Percentiles rank a stretch among this genome's conserved stretches.
Evolutionary conservation across 2,113 vertebrate species (phyloP).

Genomic region (Vicugna pacos): DNA sequence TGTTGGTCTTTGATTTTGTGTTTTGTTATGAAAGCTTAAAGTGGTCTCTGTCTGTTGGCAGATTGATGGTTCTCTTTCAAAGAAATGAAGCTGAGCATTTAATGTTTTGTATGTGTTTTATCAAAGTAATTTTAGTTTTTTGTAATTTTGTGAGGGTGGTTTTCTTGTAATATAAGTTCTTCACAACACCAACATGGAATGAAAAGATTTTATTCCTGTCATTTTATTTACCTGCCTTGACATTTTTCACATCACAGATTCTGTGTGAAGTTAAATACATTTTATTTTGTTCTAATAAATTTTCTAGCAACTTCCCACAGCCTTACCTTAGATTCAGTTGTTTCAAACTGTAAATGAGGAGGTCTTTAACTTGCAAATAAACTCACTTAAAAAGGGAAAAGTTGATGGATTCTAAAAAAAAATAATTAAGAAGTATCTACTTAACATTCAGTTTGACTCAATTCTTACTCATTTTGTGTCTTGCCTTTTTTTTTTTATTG

Average conservation of each 20-base stretch:
- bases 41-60: constrained; percentile 71
- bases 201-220: constrained; percentile 36
- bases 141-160: constrained; percentile 50
- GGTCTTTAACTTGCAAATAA: constrained; percentile 62
- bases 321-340: constrained; percentile 26
- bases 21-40: constrained; percentile 68
- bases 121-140: constrained; percentile 48
- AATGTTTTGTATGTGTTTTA: constrained; percentile 36
- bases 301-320: constrained; percentile 43
- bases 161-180: constrained; percentile 51
- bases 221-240: constrained; percentile 46
- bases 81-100: neutral
- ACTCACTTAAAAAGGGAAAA: constrained; percentile 44
- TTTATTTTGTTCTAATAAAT: constrained; percentile 56
- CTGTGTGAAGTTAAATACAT: constrained; percentile 38
- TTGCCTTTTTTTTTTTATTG: constrained; percentile 14
- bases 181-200: constrained; percentile 45
- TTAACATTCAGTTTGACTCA: neutral
- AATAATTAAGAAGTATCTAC: neutral
- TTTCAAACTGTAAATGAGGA: constrained; percentile 45
- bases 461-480: neutral
- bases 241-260: constrained; percentile 43
- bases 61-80: constrained; percentile 45
- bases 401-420: neutral
- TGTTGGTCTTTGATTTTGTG: constrained; percentile 71